phyloP scores from a whole-genome alignment of 2,113 vertebrate species.

The Hippocampus abdominalis region DNA sequence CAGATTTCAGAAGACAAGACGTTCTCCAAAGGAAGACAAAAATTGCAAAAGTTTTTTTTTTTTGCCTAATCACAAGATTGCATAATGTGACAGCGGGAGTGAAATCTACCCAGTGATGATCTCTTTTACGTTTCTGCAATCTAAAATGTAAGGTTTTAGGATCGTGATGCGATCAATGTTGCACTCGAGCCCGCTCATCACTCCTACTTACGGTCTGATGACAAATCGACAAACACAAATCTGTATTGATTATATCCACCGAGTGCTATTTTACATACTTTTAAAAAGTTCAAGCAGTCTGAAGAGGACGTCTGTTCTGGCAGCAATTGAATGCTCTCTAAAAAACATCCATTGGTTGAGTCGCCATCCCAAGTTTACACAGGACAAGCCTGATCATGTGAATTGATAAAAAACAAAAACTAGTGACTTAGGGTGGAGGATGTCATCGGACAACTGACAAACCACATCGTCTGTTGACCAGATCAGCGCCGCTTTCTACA shows the following conservation, averaged over 20 bases:
- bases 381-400: not conserved
- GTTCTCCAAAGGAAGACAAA: not conserved
- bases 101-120: too few species aligned
- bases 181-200: not conserved
- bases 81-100: not conserved
- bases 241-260: not conserved
- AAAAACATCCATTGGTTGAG: not conserved
- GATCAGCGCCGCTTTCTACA: not conserved
- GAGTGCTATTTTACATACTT: not conserved
- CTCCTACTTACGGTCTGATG: not conserved
- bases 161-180: not conserved
- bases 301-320: not conserved
- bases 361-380: not conserved
- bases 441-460: not conserved
- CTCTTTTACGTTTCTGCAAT: not conserved
- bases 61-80: not conserved
- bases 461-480: not conserved
- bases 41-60: not conserved
- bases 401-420: not conserved
- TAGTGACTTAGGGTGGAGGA: not conserved
- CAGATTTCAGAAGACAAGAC: not conserved
- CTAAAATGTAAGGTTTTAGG: not conserved
- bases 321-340: not conserved
- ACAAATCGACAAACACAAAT: not conserved
- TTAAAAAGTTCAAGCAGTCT: not conserved